Evolutionary conservation across 2,113 vertebrate species (phyloP), one percentile per base, ranked within the genome.

Genomic region (Crotalus viridis): DNA sequence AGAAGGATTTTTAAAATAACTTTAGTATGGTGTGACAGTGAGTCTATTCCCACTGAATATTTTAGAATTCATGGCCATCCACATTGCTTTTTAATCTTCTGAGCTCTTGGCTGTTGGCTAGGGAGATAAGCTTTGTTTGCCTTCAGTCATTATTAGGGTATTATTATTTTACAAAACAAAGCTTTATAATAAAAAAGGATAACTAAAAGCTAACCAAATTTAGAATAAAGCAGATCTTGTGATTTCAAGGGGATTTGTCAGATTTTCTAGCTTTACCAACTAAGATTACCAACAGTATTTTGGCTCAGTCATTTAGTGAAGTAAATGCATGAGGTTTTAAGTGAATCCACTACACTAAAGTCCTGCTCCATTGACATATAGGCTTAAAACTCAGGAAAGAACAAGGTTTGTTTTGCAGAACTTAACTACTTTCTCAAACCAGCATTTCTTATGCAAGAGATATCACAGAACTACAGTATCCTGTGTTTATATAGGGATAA

Each of bases 301-400:
- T 51, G 89, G 90, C 92, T 94, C 43, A 92, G 91, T 56, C 33
- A 52, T 55, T 90, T 87, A 69, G 51, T 85, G 86, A 92, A 94
- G 57, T 10, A 93, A 96, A 54, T 28, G 88, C 88, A 86, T 86
- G 33, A 5, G 56, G 52, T 55, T 92, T 87, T 93, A 90, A 87
- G 24, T 0, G 56, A 92, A 54, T 2, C 22, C 33, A 74, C 33
- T 56, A 55, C 9, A 46, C 2, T 59, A 10, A 48, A 87, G 33
- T 39, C 61, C 81, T 87, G 43, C 17, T 87, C 43, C n/a, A 87
- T 92, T 87, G 17, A 39, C 26, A 87, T 43, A 43, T 89, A 52
- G n/a, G 17, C 39, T n/a, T 85, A 22, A 59, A 85, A 85, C 87
- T 85, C 39, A 96, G 86, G 90, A 93, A 92, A 94, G 95, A 94